Evolutionary conservation across 2,113 vertebrate species (phyloP).

Genomic region (Antechinus flavipes): DNA sequence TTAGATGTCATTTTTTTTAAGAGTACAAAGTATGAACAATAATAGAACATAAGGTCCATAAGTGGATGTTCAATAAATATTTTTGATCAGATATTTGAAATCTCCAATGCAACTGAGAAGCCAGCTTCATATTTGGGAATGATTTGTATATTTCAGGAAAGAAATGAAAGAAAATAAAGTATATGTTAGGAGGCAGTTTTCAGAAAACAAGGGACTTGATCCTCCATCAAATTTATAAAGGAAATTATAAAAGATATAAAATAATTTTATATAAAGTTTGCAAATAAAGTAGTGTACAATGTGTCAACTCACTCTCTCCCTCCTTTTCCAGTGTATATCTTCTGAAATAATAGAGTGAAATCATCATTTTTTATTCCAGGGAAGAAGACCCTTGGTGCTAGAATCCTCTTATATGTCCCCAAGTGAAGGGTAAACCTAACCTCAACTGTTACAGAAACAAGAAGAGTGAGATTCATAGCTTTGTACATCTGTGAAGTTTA

Average conservation of each 20-base stretch:
- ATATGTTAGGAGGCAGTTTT: not conserved
- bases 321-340: not conserved
- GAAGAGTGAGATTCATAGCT: not conserved
- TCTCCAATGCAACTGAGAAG: not conserved
- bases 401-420: not conserved
- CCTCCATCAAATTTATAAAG: not conserved
- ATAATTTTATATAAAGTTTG: not conserved
- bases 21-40: not conserved
- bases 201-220: not conserved
- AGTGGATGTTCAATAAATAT: not conserved
- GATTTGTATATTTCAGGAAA: not conserved
- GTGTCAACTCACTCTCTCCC: not conserved
- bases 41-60: not conserved
- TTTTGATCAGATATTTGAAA: not conserved
- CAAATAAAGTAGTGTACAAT: not conserved
- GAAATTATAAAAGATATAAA: not conserved
- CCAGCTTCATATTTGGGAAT: not conserved
- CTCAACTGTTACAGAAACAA: not conserved
- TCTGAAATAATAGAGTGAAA: not conserved
- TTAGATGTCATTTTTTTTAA: not conserved
- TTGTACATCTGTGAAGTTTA: not conserved
- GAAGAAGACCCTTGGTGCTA: not conserved
- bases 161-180: not conserved
- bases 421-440: not conserved
- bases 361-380: not conserved